Base-by-base conservation (phyloP, 2,113 vertebrate genomes). In the Poicephalus meyeri region DNA sequence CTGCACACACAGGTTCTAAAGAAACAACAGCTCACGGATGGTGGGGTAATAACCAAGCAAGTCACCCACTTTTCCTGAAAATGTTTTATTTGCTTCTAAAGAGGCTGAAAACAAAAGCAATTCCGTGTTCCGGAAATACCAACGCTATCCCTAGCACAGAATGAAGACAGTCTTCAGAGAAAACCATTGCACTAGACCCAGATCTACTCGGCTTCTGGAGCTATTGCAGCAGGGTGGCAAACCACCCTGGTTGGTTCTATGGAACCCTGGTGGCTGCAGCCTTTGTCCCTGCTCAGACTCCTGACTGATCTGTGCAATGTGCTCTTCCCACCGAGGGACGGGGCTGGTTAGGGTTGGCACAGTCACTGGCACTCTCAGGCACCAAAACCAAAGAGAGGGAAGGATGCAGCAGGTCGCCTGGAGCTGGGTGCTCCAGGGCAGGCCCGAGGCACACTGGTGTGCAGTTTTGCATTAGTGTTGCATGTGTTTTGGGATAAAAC, bases 51-150 rank as follows among this genome's bases (percentile, higher is more conserved):
- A 83, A 93, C 71, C 60, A 60, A 56, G 26, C 63, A 41, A 73
- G 11, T 35, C 52, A 79, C 11, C 21, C 23, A 1, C 65, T 80
- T 73, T 64, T 90, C 86, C 90, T 92, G 70, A 97, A 96, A 97
- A 97, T 82, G 68, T 65, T 98, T 98, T 98, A 98, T 97, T 98
- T 88, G 31, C 80, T 94, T 89, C 88, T 89, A 46, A 91, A 90
- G 76, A 94, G 76, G 72, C 64, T 94, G 92, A 42, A 69, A 91
- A 88, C 84, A 95, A 95, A 88, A 96, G 89, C 79, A 91, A 90
- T 80, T 97, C 87, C 50, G 1, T 93, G 86, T 86, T 91, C 89
- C 89, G 89, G 94, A 95, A 95, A 95, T 39, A 92, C 58, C 91
- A 93, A 66, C 19, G 23, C 77, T 65, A 89, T 61, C 83, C 33